Evolutionary conservation across 92 coral and sea anemone species (phyloP).

Genomic region (Epizoanthus stellaris): DNA sequence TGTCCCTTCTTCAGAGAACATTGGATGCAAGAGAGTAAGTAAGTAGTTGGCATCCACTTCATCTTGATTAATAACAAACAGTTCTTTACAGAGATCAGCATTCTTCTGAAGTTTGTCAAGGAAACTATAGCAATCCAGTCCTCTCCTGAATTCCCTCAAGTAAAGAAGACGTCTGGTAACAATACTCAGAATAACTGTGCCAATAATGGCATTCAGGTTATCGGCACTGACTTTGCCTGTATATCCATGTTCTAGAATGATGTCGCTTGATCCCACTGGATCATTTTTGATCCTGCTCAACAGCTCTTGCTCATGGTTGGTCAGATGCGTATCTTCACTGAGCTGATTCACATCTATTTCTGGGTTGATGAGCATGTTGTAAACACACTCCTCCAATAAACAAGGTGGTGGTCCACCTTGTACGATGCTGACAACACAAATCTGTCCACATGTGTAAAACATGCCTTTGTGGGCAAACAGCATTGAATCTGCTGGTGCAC

Average conservation of each 20-base stretch:
- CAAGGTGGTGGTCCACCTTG: conserved; percentile 71
- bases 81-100: conserved; percentile 56
- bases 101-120: conserved; percentile 41
- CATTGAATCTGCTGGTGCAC: conserved; percentile 63
- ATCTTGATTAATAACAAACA: conserved; percentile 51
- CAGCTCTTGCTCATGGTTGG: conserved; percentile 43
- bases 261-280: conserved; percentile 40
- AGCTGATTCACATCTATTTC: conserved; percentile 51
- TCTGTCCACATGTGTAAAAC: conserved; percentile 60
- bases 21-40: conserved; percentile 60
- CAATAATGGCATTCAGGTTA: conserved; percentile 55
- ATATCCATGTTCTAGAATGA: conserved; percentile 75
- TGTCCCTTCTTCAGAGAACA: conserved; percentile 61
- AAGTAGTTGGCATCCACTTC: conserved; percentile 61
- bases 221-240: conserved; percentile 60
- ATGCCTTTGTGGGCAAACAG: conserved; percentile 57
- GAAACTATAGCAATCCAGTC: conserved; percentile 53
- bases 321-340: conserved; percentile 54
- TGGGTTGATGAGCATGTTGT: conserved; percentile 58
- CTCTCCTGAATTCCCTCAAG: conserved; percentile 62
- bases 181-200: conserved; percentile 66
- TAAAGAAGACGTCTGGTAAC: conserved; percentile 55
- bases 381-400: conserved; percentile 59
- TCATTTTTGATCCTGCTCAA: conserved; percentile 51
- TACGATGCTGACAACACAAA: conserved; percentile 61